Evolutionary conservation across 2,113 vertebrate genomes (phyloP).

Genomic region (Pseudolaguvia tuberculata): DNA sequence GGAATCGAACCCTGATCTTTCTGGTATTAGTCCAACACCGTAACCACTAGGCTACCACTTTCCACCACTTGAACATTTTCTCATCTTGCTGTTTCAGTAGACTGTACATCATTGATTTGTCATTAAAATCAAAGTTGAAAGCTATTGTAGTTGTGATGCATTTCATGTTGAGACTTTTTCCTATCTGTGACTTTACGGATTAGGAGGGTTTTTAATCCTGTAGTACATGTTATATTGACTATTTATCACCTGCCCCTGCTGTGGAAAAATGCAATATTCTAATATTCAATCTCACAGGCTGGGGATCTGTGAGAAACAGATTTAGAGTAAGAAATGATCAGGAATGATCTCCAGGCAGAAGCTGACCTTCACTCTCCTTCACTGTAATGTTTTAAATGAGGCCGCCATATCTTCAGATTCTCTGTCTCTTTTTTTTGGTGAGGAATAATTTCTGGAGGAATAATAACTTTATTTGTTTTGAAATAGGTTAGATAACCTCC

Average conservation of each 20-base stretch:
- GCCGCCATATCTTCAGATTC: constrained; percentile 14
- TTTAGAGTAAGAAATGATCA: constrained; percentile 31
- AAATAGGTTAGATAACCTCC: background rate
- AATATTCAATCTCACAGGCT: too few relatives aligned
- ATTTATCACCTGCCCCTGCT: constrained; percentile 7
- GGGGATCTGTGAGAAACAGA: constrained; percentile 1
- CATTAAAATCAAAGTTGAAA: background rate
- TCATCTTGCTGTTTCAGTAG: background rate
- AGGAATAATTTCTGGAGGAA: constrained; percentile 5
- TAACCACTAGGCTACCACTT: too few relatives aligned
- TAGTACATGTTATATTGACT: constrained; percentile 18
- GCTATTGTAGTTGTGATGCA: background rate
- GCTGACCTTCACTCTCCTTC: constrained; percentile 46
- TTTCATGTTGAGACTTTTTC: background rate
- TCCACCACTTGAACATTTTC: background rate
- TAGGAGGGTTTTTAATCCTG: constrained; percentile 5
- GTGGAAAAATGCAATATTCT: constrained; percentile 26
- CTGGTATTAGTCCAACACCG: too few relatives aligned
- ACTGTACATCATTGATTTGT: background rate
- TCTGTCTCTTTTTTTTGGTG: constrained; percentile 1
- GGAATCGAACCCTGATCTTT: too few relatives aligned
- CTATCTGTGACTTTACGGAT: constrained; percentile 10
- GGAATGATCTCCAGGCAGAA: constrained; percentile 42
- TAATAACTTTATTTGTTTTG: background rate
- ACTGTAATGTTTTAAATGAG: constrained; percentile 42